Percentiles rank a stretch among this genome's conserved stretches.
Evolutionary conservation across 2,888 invertebrate species (phyloP).

Genomic region (Lacanobia wlatinum): DNA sequence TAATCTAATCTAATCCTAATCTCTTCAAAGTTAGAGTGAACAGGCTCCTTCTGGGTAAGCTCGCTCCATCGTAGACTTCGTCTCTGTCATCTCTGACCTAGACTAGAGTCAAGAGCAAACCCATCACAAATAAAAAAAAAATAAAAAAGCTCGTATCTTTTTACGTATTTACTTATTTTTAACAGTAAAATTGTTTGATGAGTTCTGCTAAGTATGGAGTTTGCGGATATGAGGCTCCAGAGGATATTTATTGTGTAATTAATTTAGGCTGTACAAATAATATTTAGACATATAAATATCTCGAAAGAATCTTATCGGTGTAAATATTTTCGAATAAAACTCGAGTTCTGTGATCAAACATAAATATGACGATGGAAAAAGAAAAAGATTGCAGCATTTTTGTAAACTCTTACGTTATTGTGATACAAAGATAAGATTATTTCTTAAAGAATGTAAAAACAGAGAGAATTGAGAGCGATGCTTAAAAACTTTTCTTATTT

Average conservation of each 20-base stretch:
- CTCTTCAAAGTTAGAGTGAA: too few species aligned
- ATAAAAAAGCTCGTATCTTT: too few species aligned
- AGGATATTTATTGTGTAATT: not conserved
- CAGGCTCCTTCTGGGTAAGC: too few species aligned
- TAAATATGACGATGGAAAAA: slow-evolving; percentile 10
- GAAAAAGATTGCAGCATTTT: slow-evolving; percentile 19
- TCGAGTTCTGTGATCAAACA: slow-evolving; percentile 28
- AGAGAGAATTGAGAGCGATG: not conserved
- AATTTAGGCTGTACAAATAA: slow-evolving; percentile 25
- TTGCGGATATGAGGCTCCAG: slow-evolving; percentile 3
- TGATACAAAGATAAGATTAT: slow-evolving; percentile 21
- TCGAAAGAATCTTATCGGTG: slow-evolving; percentile 17
- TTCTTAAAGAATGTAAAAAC: not conserved
- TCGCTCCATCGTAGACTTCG: too few species aligned
- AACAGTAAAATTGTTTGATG: not conserved
- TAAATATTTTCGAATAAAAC: slow-evolving; percentile 39
- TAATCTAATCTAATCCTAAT: too few species aligned
- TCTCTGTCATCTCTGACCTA: too few species aligned
- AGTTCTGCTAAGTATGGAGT: not conserved
- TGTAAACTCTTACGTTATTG: slow-evolving; percentile 11
- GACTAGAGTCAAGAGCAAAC: too few species aligned
- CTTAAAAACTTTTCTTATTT: not conserved
- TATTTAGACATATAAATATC: slow-evolving; percentile 5
- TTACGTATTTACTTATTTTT: not conserved
- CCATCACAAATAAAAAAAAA: too few species aligned